Conservation (phyloP, 2,888 invertebrate species). For the Deilephila elpenor region DNA sequence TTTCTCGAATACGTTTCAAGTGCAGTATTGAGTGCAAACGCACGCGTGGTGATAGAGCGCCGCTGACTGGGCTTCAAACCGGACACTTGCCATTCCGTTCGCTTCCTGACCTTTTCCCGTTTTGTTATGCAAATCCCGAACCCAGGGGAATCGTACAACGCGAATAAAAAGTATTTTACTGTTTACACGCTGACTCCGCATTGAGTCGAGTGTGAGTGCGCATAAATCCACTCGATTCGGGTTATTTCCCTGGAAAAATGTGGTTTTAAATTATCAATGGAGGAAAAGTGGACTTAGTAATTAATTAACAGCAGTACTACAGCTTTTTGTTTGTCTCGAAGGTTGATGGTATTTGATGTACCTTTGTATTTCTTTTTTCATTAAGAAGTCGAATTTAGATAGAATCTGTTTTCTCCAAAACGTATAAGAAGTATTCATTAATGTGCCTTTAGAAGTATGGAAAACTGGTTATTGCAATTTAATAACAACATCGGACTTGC, state of each 20-base stretch:
- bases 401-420: no score
- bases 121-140: conserved; percentile 82
- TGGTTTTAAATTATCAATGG: conserved; percentile 38
- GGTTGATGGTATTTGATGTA: no score
- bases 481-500: not conserved
- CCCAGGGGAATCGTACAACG: conserved; percentile 77
- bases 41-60: conserved; percentile 54
- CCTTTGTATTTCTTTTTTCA: no score
- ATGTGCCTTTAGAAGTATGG: no score
- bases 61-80: conserved; percentile 79
- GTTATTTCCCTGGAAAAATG: conserved; percentile 56
- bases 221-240: conserved; percentile 72
- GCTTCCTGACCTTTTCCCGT: conserved; percentile 84
- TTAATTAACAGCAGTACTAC: not conserved
- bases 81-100: conserved; percentile 83
- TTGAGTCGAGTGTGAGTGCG: conserved; percentile 75
- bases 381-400: no score
- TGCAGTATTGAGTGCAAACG: conserved; percentile 49
- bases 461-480: not conserved
- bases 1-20: conserved; percentile 47
- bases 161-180: conserved; percentile 82
- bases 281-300: not conserved
- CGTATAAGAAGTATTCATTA: no score
- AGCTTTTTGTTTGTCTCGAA: no score
- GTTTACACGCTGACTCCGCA: conserved; percentile 81